phyloP scores from a whole-genome alignment of 2,113 vertebrate species.

The Alligator mississippiensis region DNA sequence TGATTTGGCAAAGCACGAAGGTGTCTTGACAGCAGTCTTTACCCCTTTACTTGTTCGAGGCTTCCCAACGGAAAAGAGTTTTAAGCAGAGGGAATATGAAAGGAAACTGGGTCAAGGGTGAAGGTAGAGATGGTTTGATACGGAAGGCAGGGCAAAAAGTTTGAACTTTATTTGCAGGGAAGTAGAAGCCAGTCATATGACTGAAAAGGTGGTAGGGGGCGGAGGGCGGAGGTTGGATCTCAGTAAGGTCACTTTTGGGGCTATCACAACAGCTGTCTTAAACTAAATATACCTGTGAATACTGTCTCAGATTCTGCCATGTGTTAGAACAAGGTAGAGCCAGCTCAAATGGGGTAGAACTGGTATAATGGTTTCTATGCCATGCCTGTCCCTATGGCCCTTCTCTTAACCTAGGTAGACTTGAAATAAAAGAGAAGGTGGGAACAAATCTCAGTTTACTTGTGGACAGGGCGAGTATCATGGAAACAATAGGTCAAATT shows the following conservation, averaged over 20 bases:
- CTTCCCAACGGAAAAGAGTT: not conserved
- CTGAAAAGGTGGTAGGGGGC: too few species aligned
- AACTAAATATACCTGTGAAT: too few species aligned
- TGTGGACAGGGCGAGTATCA: not conserved
- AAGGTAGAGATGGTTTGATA: not conserved
- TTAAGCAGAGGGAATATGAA: not conserved
- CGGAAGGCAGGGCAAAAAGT: not conserved
- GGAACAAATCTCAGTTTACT: conserved; percentile 4
- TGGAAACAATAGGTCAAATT: conserved; percentile 35
- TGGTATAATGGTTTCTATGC: not conserved
- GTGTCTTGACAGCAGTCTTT: too few species aligned
- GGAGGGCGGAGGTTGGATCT: too few species aligned
- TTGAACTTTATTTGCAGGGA: fast-evolving
- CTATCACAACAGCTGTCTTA: too few species aligned
- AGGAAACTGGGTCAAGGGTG: not conserved
- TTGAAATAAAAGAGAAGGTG: not conserved
- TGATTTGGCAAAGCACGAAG: not conserved
- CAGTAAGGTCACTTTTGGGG: too few species aligned
- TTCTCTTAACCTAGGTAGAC: not conserved
- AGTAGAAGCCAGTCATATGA: too few species aligned
- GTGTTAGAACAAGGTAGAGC: not conserved
- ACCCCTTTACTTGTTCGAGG: too few species aligned
- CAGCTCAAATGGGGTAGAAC: not conserved
- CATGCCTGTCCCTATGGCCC: not conserved
- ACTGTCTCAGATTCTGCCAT: not conserved